These are phyloP conservation scores for Miltochrista miniata DNA, from an alignment of 2,888 invertebrate species.

Conservation along the genomic window DNA sequence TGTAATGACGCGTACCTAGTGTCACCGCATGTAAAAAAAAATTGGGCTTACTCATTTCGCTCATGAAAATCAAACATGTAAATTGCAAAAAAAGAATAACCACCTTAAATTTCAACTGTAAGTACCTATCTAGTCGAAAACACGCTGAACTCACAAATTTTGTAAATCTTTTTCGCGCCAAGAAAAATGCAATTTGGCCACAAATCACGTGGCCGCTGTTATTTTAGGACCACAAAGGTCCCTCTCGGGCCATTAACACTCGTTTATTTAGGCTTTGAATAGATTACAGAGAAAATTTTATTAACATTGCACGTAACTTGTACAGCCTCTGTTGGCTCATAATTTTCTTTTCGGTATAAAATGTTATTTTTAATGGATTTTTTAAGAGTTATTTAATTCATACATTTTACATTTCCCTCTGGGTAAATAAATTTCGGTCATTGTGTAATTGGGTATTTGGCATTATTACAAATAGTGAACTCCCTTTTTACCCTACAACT, in stretches of 20 bases:
- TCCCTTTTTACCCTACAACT: too few species aligned
- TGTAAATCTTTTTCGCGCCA: neutral
- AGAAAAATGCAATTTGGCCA: constrained; percentile 22
- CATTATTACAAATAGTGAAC: too few species aligned
- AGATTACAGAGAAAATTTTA: constrained; percentile 38
- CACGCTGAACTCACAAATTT: constrained; percentile 7
- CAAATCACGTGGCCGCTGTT: constrained; percentile 39
- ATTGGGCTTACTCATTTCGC: too few species aligned
- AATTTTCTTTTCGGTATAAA: neutral
- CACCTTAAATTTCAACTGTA: too few species aligned
- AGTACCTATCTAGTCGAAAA: neutral
- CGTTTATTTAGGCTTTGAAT: constrained; percentile 45
- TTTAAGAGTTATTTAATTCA: too few species aligned
- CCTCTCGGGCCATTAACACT: constrained; percentile 33
- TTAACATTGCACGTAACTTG: constrained; percentile 33
- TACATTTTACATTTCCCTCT: too few species aligned
- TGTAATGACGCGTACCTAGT: too few species aligned
- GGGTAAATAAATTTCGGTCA: too few species aligned
- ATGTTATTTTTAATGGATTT: neutral
- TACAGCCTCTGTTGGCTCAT: neutral
- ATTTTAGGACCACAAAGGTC: constrained; percentile 37
- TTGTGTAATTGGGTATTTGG: too few species aligned
- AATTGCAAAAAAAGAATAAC: too few species aligned
- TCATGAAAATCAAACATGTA: too few species aligned
- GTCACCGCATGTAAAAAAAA: too few species aligned